Percentiles rank a stretch among this genome's conserved stretches.
phyloP scores from a whole-genome alignment of 2,888 invertebrate genomes.

The Strigamia transsilvanica region DNA sequence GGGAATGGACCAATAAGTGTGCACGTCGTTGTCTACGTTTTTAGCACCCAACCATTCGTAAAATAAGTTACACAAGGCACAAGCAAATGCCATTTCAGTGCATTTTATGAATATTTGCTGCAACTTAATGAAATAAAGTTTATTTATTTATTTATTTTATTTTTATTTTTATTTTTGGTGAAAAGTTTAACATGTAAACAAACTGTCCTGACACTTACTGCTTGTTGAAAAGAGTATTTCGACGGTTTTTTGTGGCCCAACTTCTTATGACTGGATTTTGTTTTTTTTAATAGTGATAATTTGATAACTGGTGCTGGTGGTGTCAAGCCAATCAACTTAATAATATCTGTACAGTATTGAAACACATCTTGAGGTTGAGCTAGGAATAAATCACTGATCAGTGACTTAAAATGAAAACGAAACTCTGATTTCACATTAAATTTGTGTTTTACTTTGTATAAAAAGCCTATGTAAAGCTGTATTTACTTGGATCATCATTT shows the following conservation, averaged over 20 bases:
- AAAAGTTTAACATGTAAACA: neutral
- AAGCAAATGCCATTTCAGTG: conserved; percentile 3
- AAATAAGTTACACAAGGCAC: neutral
- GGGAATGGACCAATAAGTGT: neutral
- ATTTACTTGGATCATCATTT: neutral
- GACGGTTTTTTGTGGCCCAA: neutral
- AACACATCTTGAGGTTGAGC: neutral
- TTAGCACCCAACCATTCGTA: conserved; percentile 13
- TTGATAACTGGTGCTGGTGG: neutral
- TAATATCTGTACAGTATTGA: neutral
- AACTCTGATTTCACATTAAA: neutral
- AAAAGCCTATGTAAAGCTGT: neutral
- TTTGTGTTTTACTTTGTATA: conserved; percentile 15
- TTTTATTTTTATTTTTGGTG: no score
- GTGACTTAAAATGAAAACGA: neutral
- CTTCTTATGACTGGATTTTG: neutral
- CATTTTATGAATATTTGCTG: conserved; percentile 15
- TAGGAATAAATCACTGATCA: neutral
- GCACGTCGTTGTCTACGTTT: neutral
- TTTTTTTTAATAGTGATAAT: neutral
- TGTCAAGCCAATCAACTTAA: neutral
- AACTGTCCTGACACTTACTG: neutral
- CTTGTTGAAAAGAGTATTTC: neutral
- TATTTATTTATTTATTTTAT: neutral
- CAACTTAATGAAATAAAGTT: neutral